Conservation (phyloP, 2,888 invertebrate genomes). For the Boloria selene region DNA sequence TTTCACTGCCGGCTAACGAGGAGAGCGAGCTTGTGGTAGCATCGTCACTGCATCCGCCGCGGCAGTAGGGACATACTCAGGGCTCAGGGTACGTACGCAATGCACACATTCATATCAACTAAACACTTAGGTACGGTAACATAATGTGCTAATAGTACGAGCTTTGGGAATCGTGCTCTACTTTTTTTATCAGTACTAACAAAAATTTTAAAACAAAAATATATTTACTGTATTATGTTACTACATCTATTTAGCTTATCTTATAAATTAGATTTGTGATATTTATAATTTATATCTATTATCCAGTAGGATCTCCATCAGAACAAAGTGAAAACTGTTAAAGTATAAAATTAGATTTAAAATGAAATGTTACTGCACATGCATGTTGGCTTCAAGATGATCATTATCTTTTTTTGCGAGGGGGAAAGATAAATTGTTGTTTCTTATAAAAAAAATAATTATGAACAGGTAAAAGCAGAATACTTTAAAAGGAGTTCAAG, state of each 20-base stretch:
- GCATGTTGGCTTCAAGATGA: not conserved
- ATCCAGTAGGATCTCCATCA: not conserved
- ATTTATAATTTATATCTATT: not conserved
- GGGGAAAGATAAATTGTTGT: too few relatives aligned
- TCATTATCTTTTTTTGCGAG: not conserved
- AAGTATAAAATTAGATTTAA: not conserved
- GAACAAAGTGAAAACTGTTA: too few relatives aligned
- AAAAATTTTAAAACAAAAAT: not conserved
- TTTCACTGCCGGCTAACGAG: conserved; percentile 65
- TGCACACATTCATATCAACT: conserved; percentile 54
- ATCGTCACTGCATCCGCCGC: conserved; percentile 75
- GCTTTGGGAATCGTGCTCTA: conserved; percentile 39
- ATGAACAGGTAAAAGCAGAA: too few relatives aligned
- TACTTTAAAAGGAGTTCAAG: too few relatives aligned
- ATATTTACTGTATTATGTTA: conserved; percentile 5
- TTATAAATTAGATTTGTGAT: not conserved
- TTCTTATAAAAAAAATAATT: too few relatives aligned
- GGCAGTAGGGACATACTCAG: conserved; percentile 48
- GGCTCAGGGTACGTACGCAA: conserved; percentile 66
- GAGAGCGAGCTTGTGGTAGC: conserved; percentile 73
- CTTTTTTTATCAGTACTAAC: not conserved
- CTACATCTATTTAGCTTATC: not conserved
- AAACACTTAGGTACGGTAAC: conserved; percentile 44
- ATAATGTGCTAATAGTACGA: conserved; percentile 40
- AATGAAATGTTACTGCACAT: not conserved